Base-by-base conservation (phyloP, 2,797 vertebrate species). In the Psittacula echo region DNA sequence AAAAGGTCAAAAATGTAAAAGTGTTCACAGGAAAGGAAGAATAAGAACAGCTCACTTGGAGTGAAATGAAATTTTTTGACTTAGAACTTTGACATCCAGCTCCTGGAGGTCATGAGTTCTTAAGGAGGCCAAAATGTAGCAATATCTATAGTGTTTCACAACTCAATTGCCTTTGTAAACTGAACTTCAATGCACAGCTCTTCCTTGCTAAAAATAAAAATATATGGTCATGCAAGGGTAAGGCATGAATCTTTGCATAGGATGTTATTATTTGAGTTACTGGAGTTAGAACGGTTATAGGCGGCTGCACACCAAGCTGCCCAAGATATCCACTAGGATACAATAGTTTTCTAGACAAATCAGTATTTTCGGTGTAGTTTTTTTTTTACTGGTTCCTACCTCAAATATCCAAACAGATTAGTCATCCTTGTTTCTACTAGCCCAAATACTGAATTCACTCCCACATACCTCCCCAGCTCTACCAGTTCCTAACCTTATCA, bases 1-100 rank as follows among this genome's bases (percentile, higher is more conserved):
- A 78, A 84, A 86, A 60, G 27, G 39, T 87, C 42, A 90, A 87
- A 96, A 89, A 87, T 37, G 30, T 64, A 74, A 78, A 60, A 85
- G 58, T 15, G 0, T 54, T 93, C 23, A 42, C 41, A 81, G 62
- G 41, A 78, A 65, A 91, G 44, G 16, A 91, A 78, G 41, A 87
- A n/a, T n/a, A 91, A 51, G 21, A 79, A 72, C 30, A 75, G 61
- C 32, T 78, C 20, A 53, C n/a, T 75, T 77, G 58, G 48, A 88
- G 11, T 75, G 22, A 94, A 93, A 54, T 51, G 0, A 62, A 19
- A 1, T n/a, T 83, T 91, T 81, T 82, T 66, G 4, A 80, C 51
- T 83, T 70, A 60, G 44, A 91, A 77, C n/a, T 67, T 67, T 67
- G 41, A 77, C 88, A 93, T 71, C 37, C 61, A 83, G 16, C n/a